These are phyloP conservation scores for Chesias legatella DNA, from an alignment of 2,888 invertebrate species.

Conservation along the genomic window DNA sequence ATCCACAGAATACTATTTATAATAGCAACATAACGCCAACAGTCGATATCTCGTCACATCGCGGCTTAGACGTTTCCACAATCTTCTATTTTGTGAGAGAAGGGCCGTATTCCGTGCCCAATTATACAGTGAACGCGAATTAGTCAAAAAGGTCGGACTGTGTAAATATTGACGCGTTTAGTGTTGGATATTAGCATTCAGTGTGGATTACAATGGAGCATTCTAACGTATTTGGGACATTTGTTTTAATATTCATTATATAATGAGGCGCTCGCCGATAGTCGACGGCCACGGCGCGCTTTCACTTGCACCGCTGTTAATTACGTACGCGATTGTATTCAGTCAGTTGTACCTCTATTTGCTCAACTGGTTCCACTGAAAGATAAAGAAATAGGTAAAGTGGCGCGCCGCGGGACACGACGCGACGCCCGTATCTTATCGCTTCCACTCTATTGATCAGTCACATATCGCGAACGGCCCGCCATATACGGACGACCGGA, in stretches of 20 bases:
- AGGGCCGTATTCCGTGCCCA: slow-evolving; percentile 32
- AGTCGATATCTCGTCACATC: slow-evolving; percentile 33
- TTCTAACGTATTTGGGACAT: slow-evolving; percentile 63
- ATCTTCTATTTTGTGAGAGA: slow-evolving; percentile 41
- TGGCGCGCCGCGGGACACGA: slow-evolving; percentile 60
- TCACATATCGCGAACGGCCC: slow-evolving; percentile 73
- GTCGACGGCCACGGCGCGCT: slow-evolving; percentile 57
- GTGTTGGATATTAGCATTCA: slow-evolving; percentile 31
- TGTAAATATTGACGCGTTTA: slow-evolving; percentile 43
- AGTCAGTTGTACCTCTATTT: slow-evolving; percentile 71
- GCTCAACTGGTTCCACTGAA: slow-evolving; percentile 73
- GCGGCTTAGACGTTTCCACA: slow-evolving; percentile 34
- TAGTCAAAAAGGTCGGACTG: slow-evolving; percentile 26
- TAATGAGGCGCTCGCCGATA: slow-evolving; percentile 65
- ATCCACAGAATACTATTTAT: slow-evolving; percentile 28
- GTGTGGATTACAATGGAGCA: slow-evolving; percentile 46
- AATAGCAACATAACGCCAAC: slow-evolving; percentile 28
- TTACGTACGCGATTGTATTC: slow-evolving; percentile 70
- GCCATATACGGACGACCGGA: slow-evolving; percentile 71
- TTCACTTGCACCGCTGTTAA: slow-evolving; percentile 73
- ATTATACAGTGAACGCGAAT: slow-evolving; percentile 37
- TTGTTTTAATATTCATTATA: slow-evolving; percentile 75
- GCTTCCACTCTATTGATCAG: slow-evolving; percentile 73
- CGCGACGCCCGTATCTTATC: slow-evolving; percentile 73
- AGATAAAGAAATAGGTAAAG: slow-evolving; percentile 74